Evolutionary conservation across 2,797 vertebrate genomes (phyloP).

Genomic region (Molothrus aeneus): DNA sequence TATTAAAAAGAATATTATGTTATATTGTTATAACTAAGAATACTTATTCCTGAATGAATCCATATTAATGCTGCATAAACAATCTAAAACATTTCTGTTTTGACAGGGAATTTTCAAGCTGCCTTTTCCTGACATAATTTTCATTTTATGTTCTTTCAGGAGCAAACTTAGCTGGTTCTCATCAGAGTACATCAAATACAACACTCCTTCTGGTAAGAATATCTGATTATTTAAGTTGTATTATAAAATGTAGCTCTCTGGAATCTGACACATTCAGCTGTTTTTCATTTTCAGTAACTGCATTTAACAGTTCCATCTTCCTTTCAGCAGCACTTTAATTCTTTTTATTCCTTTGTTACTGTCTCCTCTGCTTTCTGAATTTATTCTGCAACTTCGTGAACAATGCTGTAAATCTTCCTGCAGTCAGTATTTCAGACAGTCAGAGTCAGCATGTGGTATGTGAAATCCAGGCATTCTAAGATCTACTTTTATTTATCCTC

Average conservation of each 20-base stretch:
- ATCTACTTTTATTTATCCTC: neutral
- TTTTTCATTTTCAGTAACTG: conserved; percentile 10
- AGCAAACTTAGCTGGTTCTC: neutral
- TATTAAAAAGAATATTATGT: neutral
- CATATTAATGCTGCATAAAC: neutral
- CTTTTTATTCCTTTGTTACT: conserved; percentile 10
- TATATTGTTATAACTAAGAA: neutral
- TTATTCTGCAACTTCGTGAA: neutral
- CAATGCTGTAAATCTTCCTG: neutral
- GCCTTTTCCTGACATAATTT: neutral
- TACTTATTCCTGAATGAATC: neutral
- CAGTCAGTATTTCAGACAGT: neutral
- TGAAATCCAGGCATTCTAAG: neutral
- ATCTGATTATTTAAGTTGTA: neutral
- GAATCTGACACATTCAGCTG: neutral
- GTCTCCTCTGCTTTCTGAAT: neutral
- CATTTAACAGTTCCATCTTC: neutral
- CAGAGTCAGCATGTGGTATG: neutral
- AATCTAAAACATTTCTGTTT: neutral
- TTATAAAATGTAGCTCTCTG: neutral
- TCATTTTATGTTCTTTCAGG: conserved; percentile 38
- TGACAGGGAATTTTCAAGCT: neutral
- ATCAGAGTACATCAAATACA: neutral
- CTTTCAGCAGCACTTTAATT: neutral
- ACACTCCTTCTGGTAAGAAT: conserved; percentile 33